Percentiles rank a stretch among this genome's conserved stretches.
phyloP scores from a whole-genome alignment of 1,140 invertebrate species.

The Bombus picipes region DNA sequence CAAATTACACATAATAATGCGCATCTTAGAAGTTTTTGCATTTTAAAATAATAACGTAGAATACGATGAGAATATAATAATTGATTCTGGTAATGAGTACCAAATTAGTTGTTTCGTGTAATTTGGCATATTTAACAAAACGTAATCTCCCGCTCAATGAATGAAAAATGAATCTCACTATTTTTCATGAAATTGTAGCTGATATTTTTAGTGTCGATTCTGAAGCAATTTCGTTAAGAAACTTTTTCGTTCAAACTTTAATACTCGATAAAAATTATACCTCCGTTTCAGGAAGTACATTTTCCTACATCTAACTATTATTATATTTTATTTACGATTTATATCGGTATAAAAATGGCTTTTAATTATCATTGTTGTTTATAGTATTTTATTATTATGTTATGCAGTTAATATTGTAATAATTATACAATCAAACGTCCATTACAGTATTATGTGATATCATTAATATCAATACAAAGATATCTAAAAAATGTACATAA shows the following conservation, averaged over 20 bases:
- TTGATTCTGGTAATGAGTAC: neutral
- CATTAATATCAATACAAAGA: neutral
- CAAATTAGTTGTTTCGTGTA: slow-evolving; percentile 33
- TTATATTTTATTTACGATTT: no score
- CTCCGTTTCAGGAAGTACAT: no score
- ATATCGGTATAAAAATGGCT: neutral
- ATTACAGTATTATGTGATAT: neutral
- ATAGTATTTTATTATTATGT: neutral
- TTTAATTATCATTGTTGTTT: neutral
- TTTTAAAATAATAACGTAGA: neutral
- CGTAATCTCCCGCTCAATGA: neutral
- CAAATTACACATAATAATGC: no score
- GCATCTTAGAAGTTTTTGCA: no score
- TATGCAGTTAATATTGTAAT: neutral
- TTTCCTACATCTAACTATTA: neutral
- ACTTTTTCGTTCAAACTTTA: neutral
- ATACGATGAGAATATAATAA: neutral
- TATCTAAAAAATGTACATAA: neutral
- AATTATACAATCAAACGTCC: no score
- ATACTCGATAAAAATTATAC: neutral
- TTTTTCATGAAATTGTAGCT: neutral
- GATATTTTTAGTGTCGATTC: neutral
- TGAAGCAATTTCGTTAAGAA: neutral
- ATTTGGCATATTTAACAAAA: neutral
- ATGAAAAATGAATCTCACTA: neutral